These are phyloP conservation scores for Acronicta alni DNA, from an alignment of 2,888 invertebrate species.

Conservation along the genomic window DNA sequence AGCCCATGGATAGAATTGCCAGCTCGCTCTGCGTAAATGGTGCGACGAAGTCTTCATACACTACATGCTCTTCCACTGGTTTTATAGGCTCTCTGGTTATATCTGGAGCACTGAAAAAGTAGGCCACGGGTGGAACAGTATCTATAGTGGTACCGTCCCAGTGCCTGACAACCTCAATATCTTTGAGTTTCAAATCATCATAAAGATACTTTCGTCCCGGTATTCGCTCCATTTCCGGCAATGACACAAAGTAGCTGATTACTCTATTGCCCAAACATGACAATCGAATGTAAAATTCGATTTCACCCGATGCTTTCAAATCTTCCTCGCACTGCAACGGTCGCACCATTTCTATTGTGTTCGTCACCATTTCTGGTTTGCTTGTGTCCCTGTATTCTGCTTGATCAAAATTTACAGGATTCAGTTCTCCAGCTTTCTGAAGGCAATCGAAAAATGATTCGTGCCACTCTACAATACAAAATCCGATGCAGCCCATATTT, in stretches of 20 bases:
- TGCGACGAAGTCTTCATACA: slow-evolving; percentile 80
- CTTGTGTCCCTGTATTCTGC: slow-evolving; percentile 78
- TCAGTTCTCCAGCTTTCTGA: slow-evolving; percentile 72
- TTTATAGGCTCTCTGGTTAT: slow-evolving; percentile 78
- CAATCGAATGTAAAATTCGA: slow-evolving; percentile 79
- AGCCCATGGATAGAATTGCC: slow-evolving; percentile 84
- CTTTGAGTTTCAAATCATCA: slow-evolving; percentile 82
- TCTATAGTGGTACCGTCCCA: slow-evolving; percentile 85
- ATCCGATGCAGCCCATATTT: slow-evolving; percentile 80
- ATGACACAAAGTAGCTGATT: slow-evolving; percentile 76
- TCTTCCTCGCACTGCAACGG: slow-evolving; percentile 83
- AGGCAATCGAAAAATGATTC: slow-evolving; percentile 78
- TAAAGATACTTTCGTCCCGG: slow-evolving; percentile 82
- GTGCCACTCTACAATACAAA: slow-evolving; percentile 80
- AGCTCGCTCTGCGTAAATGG: slow-evolving; percentile 81
- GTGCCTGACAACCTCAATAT: slow-evolving; percentile 83
- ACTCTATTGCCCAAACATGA: slow-evolving; percentile 81
- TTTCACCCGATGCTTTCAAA: slow-evolving; percentile 81
- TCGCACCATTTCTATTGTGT: slow-evolving; percentile 76
- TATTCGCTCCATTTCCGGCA: slow-evolving; percentile 85
- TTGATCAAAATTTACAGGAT: slow-evolving; percentile 80
- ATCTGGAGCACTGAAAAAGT: slow-evolving; percentile 83
- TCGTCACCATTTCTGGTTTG: slow-evolving; percentile 78
- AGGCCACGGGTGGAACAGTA: slow-evolving; percentile 79
- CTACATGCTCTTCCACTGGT: slow-evolving; percentile 68